Conservation (phyloP, 2,888 invertebrate genomes). For the Zootermopsis nevadensis region DNA sequence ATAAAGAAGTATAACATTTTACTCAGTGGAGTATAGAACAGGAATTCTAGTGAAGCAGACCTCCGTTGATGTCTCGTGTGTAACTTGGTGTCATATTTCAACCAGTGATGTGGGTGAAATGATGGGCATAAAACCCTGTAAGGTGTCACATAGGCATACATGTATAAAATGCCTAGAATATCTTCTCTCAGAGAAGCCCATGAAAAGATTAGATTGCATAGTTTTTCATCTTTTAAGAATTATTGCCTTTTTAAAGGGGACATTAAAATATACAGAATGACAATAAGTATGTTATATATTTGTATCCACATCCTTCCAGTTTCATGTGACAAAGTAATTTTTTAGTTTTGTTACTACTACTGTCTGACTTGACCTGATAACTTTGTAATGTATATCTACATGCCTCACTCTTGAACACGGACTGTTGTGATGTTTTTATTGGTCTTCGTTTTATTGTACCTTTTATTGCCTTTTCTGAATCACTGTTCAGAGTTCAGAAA, state of each 20-base stretch:
- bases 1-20: too few relatives aligned
- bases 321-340: background rate
- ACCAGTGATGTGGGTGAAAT: too few relatives aligned
- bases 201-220: background rate
- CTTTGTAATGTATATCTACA: background rate
- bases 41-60: too few relatives aligned
- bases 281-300: background rate
- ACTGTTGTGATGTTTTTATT: background rate
- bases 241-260: too few relatives aligned
- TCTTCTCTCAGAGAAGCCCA: background rate
- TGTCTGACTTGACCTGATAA: background rate
- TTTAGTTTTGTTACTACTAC: background rate
- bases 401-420: background rate
- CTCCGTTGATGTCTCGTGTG: too few relatives aligned
- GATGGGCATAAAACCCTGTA: too few relatives aligned
- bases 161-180: background rate
- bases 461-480: background rate
- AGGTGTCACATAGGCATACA: background rate
- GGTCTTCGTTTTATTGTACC: constrained; percentile 3
- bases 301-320: background rate
- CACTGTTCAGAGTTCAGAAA: too few relatives aligned
- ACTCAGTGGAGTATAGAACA: too few relatives aligned
- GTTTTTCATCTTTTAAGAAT: background rate
- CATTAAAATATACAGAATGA: background rate
- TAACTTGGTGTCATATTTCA: too few relatives aligned